Evolutionary conservation across 2,797 vertebrate genomes (phyloP), one percentile per base, ranked within the genome.

Genomic region (Oreortyx pictus): DNA sequence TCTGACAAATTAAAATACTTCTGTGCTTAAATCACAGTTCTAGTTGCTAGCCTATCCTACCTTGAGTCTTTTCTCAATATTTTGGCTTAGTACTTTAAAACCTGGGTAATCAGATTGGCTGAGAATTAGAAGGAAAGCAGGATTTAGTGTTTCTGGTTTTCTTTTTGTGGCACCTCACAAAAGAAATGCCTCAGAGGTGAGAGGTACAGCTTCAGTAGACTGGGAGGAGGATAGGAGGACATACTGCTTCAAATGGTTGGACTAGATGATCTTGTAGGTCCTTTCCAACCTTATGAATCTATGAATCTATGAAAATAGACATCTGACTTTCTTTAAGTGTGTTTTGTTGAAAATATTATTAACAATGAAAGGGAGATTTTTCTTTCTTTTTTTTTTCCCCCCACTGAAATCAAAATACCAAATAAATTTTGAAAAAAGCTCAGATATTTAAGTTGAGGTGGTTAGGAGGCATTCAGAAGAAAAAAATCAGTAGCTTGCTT

Each of bases 1-100:
- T 57, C 61, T 54, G 68, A 59, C 90, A 84, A 94, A 72, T 96
- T 94, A 18, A 78, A 92, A 67, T 82, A 81, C 84, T 96, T 95
- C 91, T 50, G 0, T 92, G 88, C 91, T 90, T 95, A 77, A 90
- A 50, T 91, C 68, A 29, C 54, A 37, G 35, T 59, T 94, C 78
- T 90, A 80, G 65, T 81, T 78, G 29, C 92, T 92, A 57, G 70
- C 57, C 66, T 94, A 94, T 87, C 39, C 46, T 61, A 77, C 87
- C 76, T 82, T 75, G 49, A 92, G 92, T 95, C 83, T 92, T 74
- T 90, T 90, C 75, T 65, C 49, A 37, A 78, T 89, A 56, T 72
- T 43, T 92, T 96, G 93, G 76, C 84, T 70, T 61, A 65, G 46
- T 57, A 60, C 73, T 82, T 92, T 66, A 82, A 95, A 93, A 89